Evolutionary conservation across 2,888 invertebrate genomes (phyloP), one percentile per base, ranked within the genome.

Genomic region (Colletes collaris): DNA sequence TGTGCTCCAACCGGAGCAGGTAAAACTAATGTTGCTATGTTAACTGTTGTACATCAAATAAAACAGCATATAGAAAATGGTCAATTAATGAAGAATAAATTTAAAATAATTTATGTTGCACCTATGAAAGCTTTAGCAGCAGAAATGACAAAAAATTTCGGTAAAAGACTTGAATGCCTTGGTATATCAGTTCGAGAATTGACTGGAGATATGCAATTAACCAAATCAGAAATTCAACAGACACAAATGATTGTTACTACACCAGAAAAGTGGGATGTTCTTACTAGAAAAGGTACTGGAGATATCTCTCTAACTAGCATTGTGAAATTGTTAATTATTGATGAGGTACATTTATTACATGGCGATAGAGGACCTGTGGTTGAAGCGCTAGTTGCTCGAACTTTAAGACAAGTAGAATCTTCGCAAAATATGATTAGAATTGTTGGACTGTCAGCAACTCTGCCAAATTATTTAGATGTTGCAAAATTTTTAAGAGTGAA

Each of bases 201-300:
- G 84, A 99, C 99, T 0, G 99, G 99, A 16, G 99, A 99, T 92
- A 99, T 99, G 97, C 98, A 99, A 88, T 94, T 99, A 19, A 98
- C 98, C 0, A 98, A 98, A 93, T 94, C 95, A 4, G 99, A 99
- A 93, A 98, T 99, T 77, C 95, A 96, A 60, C 96, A 98, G 90
- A 99, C 99, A 0, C 99, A 99, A 93, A 98, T 99, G 96, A 95
- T 99, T 62, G 98, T 99, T 1, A 98, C 99, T 1, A 99, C 99
- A 0, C 99, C 99, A 0, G 99, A 99, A 93, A 99, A 99, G 91
- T 99, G 99, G 99, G 99, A 99, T 92, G 99, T 99, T 6, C 98
- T 99, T 1, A 99, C 99, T 0, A 95, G 99, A 84, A 99, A 99
- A 93, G 97, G 97, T 16, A 96, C 97, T 40, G 96, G 98, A 7